phyloP scores from a whole-genome alignment of 2,113 vertebrate genomes.

The Rhinopomastus cyanomelas region DNA sequence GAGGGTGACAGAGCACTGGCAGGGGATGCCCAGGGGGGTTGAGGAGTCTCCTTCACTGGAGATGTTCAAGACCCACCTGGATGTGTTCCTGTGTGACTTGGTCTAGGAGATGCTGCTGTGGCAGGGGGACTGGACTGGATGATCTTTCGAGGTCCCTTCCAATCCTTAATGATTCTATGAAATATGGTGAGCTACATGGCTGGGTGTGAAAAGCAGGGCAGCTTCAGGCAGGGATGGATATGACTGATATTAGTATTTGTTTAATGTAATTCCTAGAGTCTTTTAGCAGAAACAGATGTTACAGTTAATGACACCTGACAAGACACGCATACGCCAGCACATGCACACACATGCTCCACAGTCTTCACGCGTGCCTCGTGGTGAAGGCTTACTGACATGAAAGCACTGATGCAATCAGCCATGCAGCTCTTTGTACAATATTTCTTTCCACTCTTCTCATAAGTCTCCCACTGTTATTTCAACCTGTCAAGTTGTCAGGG shows the following conservation, averaged over 20 bases:
- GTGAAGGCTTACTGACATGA: not conserved
- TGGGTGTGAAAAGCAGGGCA: not conserved
- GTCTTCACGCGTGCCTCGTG: not conserved
- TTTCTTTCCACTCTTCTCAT: not conserved
- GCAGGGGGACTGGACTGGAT: no score
- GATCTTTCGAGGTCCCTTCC: no score
- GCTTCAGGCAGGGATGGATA: not conserved
- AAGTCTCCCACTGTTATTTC: slow-evolving; percentile 35
- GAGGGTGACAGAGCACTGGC: no score
- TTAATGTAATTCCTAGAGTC: not conserved
- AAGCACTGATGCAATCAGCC: slow-evolving; percentile 12
- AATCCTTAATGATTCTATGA: no score
- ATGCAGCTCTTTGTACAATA: not conserved
- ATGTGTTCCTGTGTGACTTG: no score
- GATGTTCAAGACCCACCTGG: no score
- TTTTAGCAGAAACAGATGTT: not conserved
- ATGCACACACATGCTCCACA: not conserved
- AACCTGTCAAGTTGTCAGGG: slow-evolving; percentile 17
- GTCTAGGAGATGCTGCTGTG: no score
- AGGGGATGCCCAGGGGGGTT: no score
- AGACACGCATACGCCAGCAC: not conserved
- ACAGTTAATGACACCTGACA: not conserved
- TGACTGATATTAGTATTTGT: not conserved
- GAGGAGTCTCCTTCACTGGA: no score
- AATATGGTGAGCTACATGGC: not conserved